Conservation (phyloP, 2,797 vertebrate genomes). For the Chaetophractus vellerosus region DNA sequence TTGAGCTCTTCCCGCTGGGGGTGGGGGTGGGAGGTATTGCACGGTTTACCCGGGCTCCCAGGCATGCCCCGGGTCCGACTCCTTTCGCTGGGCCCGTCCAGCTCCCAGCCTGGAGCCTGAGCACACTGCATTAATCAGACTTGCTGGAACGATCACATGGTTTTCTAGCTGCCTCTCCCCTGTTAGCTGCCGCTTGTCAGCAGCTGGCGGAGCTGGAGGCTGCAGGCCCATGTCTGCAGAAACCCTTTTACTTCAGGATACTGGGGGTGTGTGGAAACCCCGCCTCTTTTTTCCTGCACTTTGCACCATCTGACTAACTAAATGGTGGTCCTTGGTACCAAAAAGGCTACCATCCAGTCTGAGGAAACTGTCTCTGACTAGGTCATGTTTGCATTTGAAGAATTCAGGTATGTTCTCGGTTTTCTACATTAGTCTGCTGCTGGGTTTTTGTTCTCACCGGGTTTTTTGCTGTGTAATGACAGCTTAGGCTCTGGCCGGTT, state of each 20-base stretch:
- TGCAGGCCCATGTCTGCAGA: conserved; percentile 92
- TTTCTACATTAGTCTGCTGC: conserved; percentile 85
- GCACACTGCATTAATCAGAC: conserved; percentile 93
- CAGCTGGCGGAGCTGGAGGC: conserved; percentile 92
- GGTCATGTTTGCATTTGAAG: conserved; percentile 97
- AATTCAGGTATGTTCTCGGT: conserved; percentile 94
- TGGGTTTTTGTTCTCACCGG: conserved; percentile 88
- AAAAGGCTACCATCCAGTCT: conserved; percentile 86
- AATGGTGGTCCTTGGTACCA: conserved; percentile 89
- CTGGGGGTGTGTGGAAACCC: conserved; percentile 85
- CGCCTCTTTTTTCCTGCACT: conserved; percentile 87
- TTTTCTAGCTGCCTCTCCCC: conserved; percentile 91
- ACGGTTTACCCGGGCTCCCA: conserved; percentile 43
- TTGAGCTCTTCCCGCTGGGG: not conserved
- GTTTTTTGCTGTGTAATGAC: conserved; percentile 92
- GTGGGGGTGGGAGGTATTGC: not conserved
- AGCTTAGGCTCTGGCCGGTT: conserved; percentile 85
- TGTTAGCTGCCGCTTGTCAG: conserved; percentile 91
- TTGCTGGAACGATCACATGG: conserved; percentile 95
- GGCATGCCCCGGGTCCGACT: conserved; percentile 39
- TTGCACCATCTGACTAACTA: conserved; percentile 88
- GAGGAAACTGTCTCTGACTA: conserved; percentile 88
- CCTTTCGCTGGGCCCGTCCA: conserved; percentile 82
- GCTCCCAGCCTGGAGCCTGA: conserved; percentile 88
- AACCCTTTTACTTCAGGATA: conserved; percentile 89